Evolutionary conservation across 2,113 vertebrate genomes (phyloP), one percentile per base, ranked within the genome.

Genomic region (Tretioscincus oriximinensis): DNA sequence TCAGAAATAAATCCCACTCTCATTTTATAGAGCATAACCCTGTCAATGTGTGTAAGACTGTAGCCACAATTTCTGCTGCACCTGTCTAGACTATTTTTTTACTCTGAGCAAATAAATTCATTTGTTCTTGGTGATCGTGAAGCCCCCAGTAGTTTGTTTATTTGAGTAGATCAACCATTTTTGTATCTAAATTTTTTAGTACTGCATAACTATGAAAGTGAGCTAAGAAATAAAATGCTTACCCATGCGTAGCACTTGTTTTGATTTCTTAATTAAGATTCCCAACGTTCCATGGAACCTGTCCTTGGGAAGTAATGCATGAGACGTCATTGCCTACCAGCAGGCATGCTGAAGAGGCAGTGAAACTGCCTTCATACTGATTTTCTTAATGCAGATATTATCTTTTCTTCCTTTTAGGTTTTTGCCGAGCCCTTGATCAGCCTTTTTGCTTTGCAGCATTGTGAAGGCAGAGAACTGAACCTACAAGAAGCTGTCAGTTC

Each of bases 371-470:
- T 79, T 71, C n/a, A 41, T 21, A 67, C 11, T 54, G 5, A 67
- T 22, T 67, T 81, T 9, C n/a, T 14, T 24, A 65, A 18, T 54
- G 5, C 24, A 73, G 76, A 73, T 64, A 3, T 61, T 51, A 0
- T 2, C 1, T 60, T 51, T 69, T 80, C 1, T 67, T 4, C 20
- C 24, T 29, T 0, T 41, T 81, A 97, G 97, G 95, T 93, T 82
- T 97, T 97, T 92, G 94, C 96, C 54, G 96, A 96, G 58, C 95
- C 96, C 4, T 96, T 92, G 29, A 85, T 97, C 81, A 97, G 95
- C 74, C 94, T 97, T 20, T 97, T 96, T 26, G 91, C 95, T 35
- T 91, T 96, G 91, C 95, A 96, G 80, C 93, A 95, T 20, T 97
- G 95, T 86, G 94, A 96, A 75, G 96, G 96, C 77, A 95, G 95